phyloP scores from a whole-genome alignment of 2,888 invertebrate species.

The Seira musarum region DNA sequence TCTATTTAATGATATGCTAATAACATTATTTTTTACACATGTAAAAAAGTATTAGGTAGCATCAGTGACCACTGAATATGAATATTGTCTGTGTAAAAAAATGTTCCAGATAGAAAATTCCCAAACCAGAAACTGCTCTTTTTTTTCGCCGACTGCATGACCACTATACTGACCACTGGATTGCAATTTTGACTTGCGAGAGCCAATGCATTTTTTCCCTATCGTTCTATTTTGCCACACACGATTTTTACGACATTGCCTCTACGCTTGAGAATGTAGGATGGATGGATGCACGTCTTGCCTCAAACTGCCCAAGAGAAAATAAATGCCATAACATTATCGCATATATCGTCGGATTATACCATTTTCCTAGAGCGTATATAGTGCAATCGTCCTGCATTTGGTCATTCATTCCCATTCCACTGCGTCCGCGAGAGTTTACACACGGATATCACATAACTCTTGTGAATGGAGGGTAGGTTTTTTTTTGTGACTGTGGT shows the following conservation, averaged over 20 bases:
- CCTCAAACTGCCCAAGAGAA: conserved; percentile 21
- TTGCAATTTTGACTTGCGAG: background rate
- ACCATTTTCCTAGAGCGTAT: background rate
- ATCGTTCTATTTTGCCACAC: background rate
- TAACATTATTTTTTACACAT: background rate
- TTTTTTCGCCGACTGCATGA: background rate
- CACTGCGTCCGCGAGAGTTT: background rate
- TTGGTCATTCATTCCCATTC: background rate
- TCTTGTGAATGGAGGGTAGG: conserved; percentile 45
- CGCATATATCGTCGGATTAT: background rate
- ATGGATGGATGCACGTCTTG: conserved; percentile 43
- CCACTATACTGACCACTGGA: background rate
- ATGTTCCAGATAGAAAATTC: too few species aligned
- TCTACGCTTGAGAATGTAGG: background rate
- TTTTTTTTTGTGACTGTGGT: conserved; percentile 42
- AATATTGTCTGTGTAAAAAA: too few species aligned
- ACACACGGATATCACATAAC: conserved; percentile 38
- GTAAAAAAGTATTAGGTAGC: background rate
- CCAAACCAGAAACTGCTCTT: background rate
- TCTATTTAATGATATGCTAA: background rate
- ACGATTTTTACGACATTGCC: background rate
- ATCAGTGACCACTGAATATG: too few species aligned
- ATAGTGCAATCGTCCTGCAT: too few species aligned
- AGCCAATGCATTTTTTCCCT: background rate
- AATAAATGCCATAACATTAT: background rate